Conservation (phyloP, 2,888 invertebrate species). For the Cerceris ruficornis region DNA sequence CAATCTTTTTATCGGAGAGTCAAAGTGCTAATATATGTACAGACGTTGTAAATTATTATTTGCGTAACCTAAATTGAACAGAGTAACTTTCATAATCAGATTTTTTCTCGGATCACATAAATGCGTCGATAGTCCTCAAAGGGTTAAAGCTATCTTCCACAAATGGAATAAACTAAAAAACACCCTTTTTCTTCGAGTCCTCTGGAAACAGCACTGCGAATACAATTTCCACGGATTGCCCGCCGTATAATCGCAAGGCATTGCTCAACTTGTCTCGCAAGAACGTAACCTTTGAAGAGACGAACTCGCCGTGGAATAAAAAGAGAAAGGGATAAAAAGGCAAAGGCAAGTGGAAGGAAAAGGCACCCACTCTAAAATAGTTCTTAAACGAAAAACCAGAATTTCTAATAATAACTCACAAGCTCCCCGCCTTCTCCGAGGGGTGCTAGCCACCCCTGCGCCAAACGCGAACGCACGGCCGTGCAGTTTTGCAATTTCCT, state of each 20-base stretch:
- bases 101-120: too few relatives aligned
- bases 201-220: background rate
- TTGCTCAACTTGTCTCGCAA: constrained; percentile 72
- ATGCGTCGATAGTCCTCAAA: too few relatives aligned
- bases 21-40: too few relatives aligned
- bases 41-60: too few relatives aligned
- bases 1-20: too few relatives aligned
- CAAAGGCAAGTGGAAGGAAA: constrained; percentile 42
- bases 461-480: too few relatives aligned
- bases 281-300: constrained; percentile 71
- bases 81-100: too few relatives aligned
- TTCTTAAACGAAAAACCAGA: constrained; percentile 64
- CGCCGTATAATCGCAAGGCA: constrained; percentile 40
- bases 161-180: background rate
- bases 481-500: constrained; percentile 47
- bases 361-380: constrained; percentile 42
- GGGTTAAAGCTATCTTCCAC: too few relatives aligned
- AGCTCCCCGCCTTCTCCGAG: constrained; percentile 38
- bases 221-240: constrained; percentile 30
- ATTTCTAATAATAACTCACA: constrained; percentile 44
- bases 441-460: too few relatives aligned
- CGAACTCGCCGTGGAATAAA: constrained; percentile 45
- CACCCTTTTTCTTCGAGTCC: background rate
- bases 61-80: too few relatives aligned
- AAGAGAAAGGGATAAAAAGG: constrained; percentile 49